Evolutionary conservation across 2,113 vertebrate genomes (phyloP).

Genomic region (Natator depressus): DNA sequence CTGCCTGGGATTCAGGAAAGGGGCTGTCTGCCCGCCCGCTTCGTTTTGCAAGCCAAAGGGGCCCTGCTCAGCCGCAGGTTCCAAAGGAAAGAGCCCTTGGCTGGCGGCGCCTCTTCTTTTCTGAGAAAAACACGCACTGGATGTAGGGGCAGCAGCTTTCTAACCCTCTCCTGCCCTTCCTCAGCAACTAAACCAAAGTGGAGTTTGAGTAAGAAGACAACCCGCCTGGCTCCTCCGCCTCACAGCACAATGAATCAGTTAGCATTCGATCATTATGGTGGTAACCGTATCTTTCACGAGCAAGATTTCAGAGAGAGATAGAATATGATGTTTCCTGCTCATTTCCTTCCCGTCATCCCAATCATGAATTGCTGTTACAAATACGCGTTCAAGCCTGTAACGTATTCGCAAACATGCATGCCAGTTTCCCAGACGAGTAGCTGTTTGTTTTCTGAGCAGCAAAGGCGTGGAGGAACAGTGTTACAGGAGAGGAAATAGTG

Average conservation of each 20-base stretch:
- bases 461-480: background rate
- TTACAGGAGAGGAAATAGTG: background rate
- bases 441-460: conserved; percentile 4
- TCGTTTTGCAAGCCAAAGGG: conserved; percentile 63
- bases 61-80: conserved; percentile 70
- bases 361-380: conserved; percentile 59
- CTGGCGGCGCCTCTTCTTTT: conserved; percentile 53
- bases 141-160: conserved; percentile 51
- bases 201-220: conserved; percentile 48
- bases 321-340: conserved; percentile 56
- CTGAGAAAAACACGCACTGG: conserved; percentile 56
- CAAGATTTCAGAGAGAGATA: conserved; percentile 64
- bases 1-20: conserved; percentile 74
- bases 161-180: conserved; percentile 67
- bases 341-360: conserved; percentile 68
- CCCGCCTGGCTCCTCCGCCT: conserved; percentile 7
- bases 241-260: conserved; percentile 62
- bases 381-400: background rate
- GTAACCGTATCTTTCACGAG: conserved; percentile 60
- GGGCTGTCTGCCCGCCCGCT: conserved; percentile 73
- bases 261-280: conserved; percentile 34
- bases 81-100: conserved; percentile 72
- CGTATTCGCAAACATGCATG: background rate
- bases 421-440: background rate
- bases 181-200: conserved; percentile 56